Conservation (phyloP, 2,888 invertebrate genomes). For the Pteria penguin region DNA sequence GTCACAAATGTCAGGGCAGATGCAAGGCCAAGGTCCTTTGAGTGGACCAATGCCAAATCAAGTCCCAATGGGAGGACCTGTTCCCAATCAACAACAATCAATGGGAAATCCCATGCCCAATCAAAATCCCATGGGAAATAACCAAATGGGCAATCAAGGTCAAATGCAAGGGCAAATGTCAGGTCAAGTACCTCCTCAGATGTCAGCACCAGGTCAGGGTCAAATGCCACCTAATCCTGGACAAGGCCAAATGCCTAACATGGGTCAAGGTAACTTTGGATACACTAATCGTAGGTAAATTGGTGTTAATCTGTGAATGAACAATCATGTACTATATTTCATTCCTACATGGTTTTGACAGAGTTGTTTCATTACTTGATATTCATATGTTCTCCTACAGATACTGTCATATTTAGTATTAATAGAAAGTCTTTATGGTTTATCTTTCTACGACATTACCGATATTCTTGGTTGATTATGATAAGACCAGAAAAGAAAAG, state of each 20-base stretch:
- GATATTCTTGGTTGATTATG: too few relatives aligned
- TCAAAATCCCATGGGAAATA: constrained; percentile 13
- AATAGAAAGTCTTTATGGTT: too few relatives aligned
- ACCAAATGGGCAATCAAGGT: constrained; percentile 15
- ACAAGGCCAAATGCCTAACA: constrained; percentile 45
- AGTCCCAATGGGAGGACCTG: constrained; percentile 48
- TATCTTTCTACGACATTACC: too few relatives aligned
- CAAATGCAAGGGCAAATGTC: constrained; percentile 7
- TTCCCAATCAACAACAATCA: constrained; percentile 36
- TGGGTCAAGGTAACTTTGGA: constrained; percentile 26
- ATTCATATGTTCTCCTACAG: too few relatives aligned
- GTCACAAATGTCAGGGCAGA: constrained; percentile 44
- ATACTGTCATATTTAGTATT: too few relatives aligned
- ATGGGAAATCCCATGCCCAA: background rate
- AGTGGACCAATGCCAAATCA: constrained; percentile 48
- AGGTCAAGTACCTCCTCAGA: too few relatives aligned
- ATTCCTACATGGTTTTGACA: too few relatives aligned
- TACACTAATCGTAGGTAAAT: background rate
- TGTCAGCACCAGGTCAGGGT: constrained; percentile 43
- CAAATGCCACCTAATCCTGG: constrained; percentile 38
- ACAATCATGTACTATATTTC: too few relatives aligned
- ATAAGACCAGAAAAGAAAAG: too few relatives aligned
- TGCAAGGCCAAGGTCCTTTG: constrained; percentile 33
- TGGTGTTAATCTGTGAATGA: too few relatives aligned
- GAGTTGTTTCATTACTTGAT: too few relatives aligned